These are phyloP conservation scores for Orthonyx spaldingii DNA, from an alignment of 2,113 vertebrate species.

Conservation along the genomic window DNA sequence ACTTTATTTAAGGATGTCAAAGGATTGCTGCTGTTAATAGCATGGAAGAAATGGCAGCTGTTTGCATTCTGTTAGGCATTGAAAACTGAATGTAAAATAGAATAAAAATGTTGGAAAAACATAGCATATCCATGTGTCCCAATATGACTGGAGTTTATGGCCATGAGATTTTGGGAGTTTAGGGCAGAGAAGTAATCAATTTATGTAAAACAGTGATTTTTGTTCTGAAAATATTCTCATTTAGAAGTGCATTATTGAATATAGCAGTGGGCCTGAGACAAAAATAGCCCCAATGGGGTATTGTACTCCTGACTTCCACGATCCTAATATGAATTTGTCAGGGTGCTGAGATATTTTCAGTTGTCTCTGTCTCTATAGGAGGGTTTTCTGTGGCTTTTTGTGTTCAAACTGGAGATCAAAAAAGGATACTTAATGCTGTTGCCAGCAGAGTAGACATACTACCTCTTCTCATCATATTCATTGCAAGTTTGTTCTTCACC, in stretches of 20 bases:
- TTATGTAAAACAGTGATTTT: neutral
- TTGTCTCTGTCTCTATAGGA: neutral
- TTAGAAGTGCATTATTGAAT: conserved; percentile 1
- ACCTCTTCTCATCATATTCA: conserved; percentile 44
- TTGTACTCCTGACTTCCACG: neutral
- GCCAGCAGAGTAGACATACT: neutral
- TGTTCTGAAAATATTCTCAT: neutral
- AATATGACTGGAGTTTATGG: neutral
- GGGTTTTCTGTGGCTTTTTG: neutral
- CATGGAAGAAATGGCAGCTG: neutral
- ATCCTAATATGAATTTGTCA: neutral
- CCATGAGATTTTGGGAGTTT: neutral
- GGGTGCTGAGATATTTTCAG: neutral
- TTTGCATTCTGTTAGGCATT: neutral
- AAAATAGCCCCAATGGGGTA: neutral
- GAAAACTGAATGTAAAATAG: neutral
- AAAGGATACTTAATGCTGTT: neutral
- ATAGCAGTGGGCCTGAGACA: neutral
- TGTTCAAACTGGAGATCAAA: neutral
- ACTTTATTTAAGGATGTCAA: neutral
- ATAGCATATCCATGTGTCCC: neutral
- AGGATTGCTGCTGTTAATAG: neutral
- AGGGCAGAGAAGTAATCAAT: neutral
- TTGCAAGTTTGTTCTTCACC: conserved; percentile 24
- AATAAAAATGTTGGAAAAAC: neutral